phyloP scores from a whole-genome alignment of 2,888 invertebrate genomes.

The Myopa testacea region DNA sequence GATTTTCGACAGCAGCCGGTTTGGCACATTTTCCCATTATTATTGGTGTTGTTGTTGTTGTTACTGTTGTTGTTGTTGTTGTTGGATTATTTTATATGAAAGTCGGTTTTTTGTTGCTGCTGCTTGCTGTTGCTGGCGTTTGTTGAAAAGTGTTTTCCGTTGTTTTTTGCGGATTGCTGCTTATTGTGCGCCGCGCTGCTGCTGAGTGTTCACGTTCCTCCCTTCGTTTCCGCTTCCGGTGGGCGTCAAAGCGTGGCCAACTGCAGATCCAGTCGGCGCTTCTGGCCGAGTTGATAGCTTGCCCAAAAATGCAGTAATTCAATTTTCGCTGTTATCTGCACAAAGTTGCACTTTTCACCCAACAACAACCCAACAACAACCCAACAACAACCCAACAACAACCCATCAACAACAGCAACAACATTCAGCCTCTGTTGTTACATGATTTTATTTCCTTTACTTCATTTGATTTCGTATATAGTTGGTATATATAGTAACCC shows the following conservation, averaged over 20 bases:
- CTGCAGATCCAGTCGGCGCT: not conserved
- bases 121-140: not conserved
- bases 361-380: not conserved
- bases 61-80: not conserved
- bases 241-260: not conserved
- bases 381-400: not conserved
- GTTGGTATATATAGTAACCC: not conserved
- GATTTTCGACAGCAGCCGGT: not conserved
- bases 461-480: not conserved
- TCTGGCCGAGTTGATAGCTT: not conserved
- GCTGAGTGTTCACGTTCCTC: not conserved
- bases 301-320: conserved; percentile 24
- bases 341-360: conserved; percentile 6
- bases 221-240: conserved; percentile 17
- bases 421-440: not conserved
- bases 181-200: not conserved
- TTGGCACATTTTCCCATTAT: not conserved
- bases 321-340: conserved; percentile 27
- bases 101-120: not conserved
- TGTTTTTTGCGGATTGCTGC: not conserved
- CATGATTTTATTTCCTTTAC: not conserved
- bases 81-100: not conserved
- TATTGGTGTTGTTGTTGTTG: not conserved
- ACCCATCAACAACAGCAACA: not conserved
- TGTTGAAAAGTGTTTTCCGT: not conserved